These are phyloP conservation scores for Eucidaris tribuloides DNA, from an alignment of 35 echinoderm and acorn worm species.

Conservation along the genomic window DNA sequence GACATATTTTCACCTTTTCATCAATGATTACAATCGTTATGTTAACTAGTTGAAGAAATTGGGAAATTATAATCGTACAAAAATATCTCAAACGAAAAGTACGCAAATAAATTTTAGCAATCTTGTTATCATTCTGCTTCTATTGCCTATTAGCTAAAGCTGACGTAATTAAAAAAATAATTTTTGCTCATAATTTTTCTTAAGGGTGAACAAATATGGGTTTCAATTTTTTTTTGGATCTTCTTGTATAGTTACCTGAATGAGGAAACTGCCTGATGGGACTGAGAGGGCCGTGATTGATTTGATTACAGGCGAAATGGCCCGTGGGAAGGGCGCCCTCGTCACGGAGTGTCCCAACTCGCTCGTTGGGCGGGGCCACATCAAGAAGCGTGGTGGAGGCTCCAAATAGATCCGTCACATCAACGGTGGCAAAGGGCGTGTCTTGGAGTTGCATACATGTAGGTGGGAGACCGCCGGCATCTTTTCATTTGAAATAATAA, in stretches of 20 bases:
- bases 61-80: too few relatives aligned
- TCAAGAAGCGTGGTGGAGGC: constrained; percentile 19
- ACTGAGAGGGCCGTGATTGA: constrained; percentile 57
- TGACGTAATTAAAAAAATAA: too few relatives aligned
- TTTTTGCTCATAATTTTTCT: too few relatives aligned
- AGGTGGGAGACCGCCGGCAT: constrained; percentile 56
- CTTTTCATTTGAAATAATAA: background rate
- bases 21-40: too few relatives aligned
- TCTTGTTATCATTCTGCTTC: too few relatives aligned
- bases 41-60: too few relatives aligned
- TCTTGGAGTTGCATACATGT: constrained; percentile 63
- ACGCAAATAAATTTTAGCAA: too few relatives aligned
- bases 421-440: constrained; percentile 42
- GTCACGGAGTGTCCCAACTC: constrained; percentile 51
- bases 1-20: too few relatives aligned
- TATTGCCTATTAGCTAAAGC: too few relatives aligned
- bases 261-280: constrained; percentile 82
- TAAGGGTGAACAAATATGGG: too few relatives aligned
- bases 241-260: constrained; percentile 68
- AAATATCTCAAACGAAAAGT: too few relatives aligned
- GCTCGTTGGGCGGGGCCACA: constrained; percentile 41
- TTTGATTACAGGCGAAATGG: constrained; percentile 88
- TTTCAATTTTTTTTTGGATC: too few relatives aligned
- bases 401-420: constrained; percentile 59
- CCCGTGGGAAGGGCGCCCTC: constrained; percentile 67